phyloP scores from a whole-genome alignment of 53 echinoderm and acorn worm species.

The Glandiceps talaboti region DNA sequence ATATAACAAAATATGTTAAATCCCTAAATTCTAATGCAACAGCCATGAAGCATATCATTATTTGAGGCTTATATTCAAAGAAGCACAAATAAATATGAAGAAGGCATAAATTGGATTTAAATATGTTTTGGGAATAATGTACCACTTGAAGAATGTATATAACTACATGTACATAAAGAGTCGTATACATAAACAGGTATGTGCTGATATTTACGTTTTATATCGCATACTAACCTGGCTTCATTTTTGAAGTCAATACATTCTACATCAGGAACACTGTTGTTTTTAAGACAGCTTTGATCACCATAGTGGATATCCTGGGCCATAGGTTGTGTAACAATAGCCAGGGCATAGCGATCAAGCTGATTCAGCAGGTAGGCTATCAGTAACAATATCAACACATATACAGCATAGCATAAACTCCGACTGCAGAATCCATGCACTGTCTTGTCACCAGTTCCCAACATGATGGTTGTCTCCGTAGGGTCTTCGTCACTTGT shows the following conservation, averaged over 20 bases:
- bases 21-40: no score
- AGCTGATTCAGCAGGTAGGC: constrained; percentile 69
- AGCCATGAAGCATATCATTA: no score
- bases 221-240: not conserved
- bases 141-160: no score
- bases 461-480: no score
- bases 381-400: constrained; percentile 22
- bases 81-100: no score
- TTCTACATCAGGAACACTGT: constrained; percentile 15
- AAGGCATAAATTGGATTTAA: no score
- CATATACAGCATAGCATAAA: not conserved
- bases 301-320: constrained; percentile 77
- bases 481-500: no score
- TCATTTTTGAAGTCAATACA: not conserved
- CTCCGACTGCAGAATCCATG: no score
- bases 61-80: no score
- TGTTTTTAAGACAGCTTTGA: constrained; percentile 26
- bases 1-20: no score
- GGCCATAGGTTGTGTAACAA: constrained; percentile 64
- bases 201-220: constrained; percentile 5
- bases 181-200: constrained; percentile 1
- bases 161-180: not conserved
- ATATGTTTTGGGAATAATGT: no score
- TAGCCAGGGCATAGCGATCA: constrained; percentile 65
- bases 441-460: no score